Conservation (phyloP, 2,888 invertebrate species). For the Ormyrus labotus region DNA sequence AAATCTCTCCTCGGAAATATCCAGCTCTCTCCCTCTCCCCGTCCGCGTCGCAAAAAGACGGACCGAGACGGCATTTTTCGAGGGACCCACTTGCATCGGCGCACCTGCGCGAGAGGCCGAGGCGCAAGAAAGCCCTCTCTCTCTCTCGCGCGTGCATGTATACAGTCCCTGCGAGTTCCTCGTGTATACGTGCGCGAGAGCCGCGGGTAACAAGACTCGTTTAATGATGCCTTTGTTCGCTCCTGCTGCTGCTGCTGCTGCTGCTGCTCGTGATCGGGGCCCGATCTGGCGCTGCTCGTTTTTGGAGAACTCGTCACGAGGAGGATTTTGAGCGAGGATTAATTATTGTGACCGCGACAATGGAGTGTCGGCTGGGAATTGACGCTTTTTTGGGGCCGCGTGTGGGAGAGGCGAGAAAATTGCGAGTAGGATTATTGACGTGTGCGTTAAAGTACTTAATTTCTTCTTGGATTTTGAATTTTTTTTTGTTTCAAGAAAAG, state of each 20-base stretch:
- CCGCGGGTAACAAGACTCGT: constrained; percentile 52
- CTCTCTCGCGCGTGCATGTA: not conserved
- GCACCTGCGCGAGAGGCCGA: not conserved
- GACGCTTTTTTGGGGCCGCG: not conserved
- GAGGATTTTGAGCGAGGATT: too few species aligned
- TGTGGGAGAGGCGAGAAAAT: not conserved
- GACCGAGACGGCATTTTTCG: too few species aligned
- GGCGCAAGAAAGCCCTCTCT: constrained; percentile 9
- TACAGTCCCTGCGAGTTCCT: constrained; percentile 23
- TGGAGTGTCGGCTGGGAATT: not conserved
- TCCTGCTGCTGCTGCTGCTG: not conserved
- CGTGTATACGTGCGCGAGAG: not conserved
- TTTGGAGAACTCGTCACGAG: too few species aligned
- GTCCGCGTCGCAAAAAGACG: too few species aligned
- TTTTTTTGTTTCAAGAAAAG: too few species aligned
- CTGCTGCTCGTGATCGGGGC: not conserved
- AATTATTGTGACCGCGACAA: too few species aligned
- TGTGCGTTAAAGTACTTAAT: too few species aligned
- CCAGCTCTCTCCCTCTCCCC: too few species aligned
- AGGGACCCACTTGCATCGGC: not conserved
- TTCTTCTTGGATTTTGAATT: too few species aligned
- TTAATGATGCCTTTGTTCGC: constrained; percentile 58
- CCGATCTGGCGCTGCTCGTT: not conserved
- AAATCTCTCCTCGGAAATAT: too few species aligned
- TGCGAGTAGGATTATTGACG: too few species aligned